Evolutionary conservation across 1,140 invertebrate genomes (phyloP).

Genomic region (Drosophila arawakana): DNA sequence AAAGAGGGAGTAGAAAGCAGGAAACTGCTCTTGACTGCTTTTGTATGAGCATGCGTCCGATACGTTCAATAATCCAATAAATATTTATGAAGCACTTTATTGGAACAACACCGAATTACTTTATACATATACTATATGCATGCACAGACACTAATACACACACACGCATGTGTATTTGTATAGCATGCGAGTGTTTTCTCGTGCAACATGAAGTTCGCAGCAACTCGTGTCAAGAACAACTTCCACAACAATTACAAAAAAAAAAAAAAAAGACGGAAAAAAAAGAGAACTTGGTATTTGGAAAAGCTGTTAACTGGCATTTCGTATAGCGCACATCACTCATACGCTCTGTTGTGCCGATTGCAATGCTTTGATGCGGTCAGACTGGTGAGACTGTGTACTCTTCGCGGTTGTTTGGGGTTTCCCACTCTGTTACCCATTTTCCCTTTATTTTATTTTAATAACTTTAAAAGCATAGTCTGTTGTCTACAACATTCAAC

Average conservation of each 20-base stretch:
- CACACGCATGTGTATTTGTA: no score
- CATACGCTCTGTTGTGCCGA: conserved; percentile 64
- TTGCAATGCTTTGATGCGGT: conserved; percentile 63
- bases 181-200: conserved; percentile 1
- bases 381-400: conserved; percentile 49
- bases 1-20: neutral
- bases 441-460: conserved; percentile 49
- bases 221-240: conserved; percentile 32
- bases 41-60: conserved; percentile 52
- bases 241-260: conserved; percentile 43
- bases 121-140: conserved; percentile 57
- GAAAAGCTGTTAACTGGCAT: conserved; percentile 33
- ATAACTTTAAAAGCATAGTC: conserved; percentile 65
- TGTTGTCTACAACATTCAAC: conserved; percentile 10
- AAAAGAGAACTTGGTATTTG: conserved; percentile 51
- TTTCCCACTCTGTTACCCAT: neutral
- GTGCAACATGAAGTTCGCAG: conserved; percentile 1
- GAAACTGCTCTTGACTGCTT: conserved; percentile 7
- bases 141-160: conserved; percentile 4
- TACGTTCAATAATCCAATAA: conserved; percentile 82
- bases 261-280: conserved; percentile 1
- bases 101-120: conserved; percentile 83
- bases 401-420: conserved; percentile 17
- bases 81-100: conserved; percentile 83
- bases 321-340: conserved; percentile 45